These are phyloP conservation scores for Crypturellus undulatus DNA, from an alignment of 2,113 vertebrate species.

Conservation along the genomic window DNA sequence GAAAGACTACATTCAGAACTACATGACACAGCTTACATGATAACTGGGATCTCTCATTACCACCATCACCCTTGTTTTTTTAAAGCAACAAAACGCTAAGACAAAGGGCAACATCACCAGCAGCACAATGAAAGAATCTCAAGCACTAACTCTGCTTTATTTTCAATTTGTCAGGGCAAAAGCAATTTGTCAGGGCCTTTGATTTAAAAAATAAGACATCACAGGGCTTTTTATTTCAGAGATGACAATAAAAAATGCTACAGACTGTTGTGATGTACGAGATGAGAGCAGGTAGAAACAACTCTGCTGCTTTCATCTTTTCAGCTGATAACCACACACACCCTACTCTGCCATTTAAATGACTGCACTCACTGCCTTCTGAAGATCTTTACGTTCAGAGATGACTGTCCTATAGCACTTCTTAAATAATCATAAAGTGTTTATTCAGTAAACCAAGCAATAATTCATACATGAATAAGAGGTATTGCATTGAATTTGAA, in stretches of 20 bases:
- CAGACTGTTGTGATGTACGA: slow-evolving; percentile 58
- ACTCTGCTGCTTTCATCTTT: slow-evolving; percentile 79
- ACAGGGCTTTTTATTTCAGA: slow-evolving; percentile 54
- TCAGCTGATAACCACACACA: slow-evolving; percentile 37
- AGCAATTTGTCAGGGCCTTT: slow-evolving; percentile 69
- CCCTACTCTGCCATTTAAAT: slow-evolving; percentile 63
- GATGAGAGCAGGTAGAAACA: slow-evolving; percentile 72
- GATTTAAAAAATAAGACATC: slow-evolving; percentile 70
- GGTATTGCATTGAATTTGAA: neutral
- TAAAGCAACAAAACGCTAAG: neutral
- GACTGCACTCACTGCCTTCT: slow-evolving; percentile 50
- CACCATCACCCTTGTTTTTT: neutral
- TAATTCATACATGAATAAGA: neutral
- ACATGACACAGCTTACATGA: neutral
- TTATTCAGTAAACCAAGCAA: slow-evolving; percentile 40
- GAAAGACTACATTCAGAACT: neutral
- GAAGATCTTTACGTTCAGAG: slow-evolving; percentile 62
- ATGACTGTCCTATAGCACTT: neutral
- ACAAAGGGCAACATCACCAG: slow-evolving; percentile 57
- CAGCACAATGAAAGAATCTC: slow-evolving; percentile 61
- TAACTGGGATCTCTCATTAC: neutral
- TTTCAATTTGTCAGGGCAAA: slow-evolving; percentile 42
- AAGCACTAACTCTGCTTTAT: slow-evolving; percentile 51
- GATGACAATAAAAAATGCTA: slow-evolving; percentile 60
- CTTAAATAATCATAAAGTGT: slow-evolving; percentile 32